A percentile compares a stretch with the other conserved stretches of the same genome.
Conservation (phyloP, 2,113 vertebrate species). For the Otus sunia region DNA sequence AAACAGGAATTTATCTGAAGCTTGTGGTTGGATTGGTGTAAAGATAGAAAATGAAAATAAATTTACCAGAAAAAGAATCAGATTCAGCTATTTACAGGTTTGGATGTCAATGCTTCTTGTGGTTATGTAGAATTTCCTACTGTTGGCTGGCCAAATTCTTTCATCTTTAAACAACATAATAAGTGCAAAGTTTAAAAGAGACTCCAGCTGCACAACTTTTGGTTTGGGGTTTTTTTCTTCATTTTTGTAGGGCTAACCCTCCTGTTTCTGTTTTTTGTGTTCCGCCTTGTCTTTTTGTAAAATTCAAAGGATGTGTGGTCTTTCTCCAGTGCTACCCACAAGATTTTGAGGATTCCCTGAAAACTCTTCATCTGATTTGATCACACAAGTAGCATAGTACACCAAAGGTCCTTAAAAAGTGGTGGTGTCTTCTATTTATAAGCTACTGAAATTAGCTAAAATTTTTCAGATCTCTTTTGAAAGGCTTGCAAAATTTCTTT, state of each 20-base stretch:
- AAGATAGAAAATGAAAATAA: background rate
- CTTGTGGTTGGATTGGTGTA: fast-evolving
- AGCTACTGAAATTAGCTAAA: background rate
- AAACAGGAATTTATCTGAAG: background rate
- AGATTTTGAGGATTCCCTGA: background rate
- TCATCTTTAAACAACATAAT: background rate
- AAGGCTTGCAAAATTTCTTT: background rate
- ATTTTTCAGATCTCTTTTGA: background rate
- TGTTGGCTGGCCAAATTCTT: background rate
- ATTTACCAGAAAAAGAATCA: background rate
- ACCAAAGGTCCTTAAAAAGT: background rate
- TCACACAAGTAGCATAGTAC: background rate
- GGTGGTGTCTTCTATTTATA: background rate
- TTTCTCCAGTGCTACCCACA: background rate
- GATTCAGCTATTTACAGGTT: background rate
- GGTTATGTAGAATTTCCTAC: background rate
- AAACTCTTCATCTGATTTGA: background rate
- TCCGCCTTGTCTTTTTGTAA: background rate
- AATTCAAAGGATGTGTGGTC: fast-evolving
- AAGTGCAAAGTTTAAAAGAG: background rate
- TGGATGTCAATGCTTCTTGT: background rate
- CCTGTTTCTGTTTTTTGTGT: background rate
- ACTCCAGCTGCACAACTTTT: background rate
- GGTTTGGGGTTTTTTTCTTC: background rate
- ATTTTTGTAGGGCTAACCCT: background rate